Conservation (phyloP, 2,888 invertebrate species). For the Caradrina clavipalpis region DNA sequence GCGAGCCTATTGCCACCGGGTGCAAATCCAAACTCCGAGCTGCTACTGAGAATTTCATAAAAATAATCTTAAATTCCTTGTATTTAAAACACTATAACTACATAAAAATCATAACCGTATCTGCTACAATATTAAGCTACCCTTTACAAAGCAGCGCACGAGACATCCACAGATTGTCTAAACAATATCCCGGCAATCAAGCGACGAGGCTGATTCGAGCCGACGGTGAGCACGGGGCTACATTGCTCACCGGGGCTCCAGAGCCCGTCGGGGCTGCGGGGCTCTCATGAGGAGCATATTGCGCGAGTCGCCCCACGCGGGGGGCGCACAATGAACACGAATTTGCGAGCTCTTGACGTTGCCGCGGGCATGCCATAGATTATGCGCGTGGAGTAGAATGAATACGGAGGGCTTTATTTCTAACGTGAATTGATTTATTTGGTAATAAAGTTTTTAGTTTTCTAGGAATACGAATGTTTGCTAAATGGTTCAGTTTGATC, state of each 20-base stretch:
- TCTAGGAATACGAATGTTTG: not conserved
- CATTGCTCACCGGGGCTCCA: constrained; percentile 26
- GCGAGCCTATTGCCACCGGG: too few relatives aligned
- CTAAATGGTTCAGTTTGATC: too few relatives aligned
- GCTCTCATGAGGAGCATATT: constrained; percentile 82
- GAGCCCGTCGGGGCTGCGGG: constrained; percentile 55
- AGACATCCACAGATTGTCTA: constrained; percentile 62
- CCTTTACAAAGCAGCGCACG: constrained; percentile 34
- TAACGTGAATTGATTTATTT: not conserved
- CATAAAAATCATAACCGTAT: constrained; percentile 31
- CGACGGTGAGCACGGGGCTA: constrained; percentile 46
- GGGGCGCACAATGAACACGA: constrained; percentile 74
- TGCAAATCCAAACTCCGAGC: too few relatives aligned
- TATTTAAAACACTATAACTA: too few relatives aligned
- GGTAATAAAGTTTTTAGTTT: not conserved
- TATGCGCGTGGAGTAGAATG: constrained; percentile 21
- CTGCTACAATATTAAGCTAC: constrained; percentile 1
- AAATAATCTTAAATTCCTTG: too few relatives aligned
- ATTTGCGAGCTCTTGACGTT: constrained; percentile 70
- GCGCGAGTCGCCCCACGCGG: constrained; percentile 66
- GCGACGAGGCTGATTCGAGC: constrained; percentile 53
- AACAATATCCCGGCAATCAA: constrained; percentile 77
- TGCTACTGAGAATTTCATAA: too few relatives aligned
- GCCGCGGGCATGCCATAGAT: constrained; percentile 63
- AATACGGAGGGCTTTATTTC: not conserved